Conservation (phyloP, 1,140 invertebrate genomes). For the Orius laevigatus region DNA sequence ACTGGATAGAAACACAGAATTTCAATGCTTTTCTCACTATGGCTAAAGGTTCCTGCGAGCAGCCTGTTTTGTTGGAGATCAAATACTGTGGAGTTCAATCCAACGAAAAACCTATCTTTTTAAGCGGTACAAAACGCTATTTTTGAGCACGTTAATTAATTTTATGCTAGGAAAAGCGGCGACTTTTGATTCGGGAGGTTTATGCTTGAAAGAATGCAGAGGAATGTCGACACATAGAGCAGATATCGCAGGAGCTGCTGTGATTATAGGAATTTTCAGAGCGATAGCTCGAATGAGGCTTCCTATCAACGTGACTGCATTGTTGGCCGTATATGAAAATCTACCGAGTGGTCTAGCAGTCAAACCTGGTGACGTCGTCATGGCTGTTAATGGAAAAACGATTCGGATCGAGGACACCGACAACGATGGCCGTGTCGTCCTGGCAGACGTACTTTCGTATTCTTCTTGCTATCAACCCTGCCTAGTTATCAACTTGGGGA, state of each 20-base stretch:
- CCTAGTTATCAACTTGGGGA: slow-evolving; percentile 57
- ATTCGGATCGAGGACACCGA: slow-evolving; percentile 78
- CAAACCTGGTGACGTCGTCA: slow-evolving; percentile 73
- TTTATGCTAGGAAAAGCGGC: slow-evolving; percentile 49
- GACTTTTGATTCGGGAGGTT: slow-evolving; percentile 77
- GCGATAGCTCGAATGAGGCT: slow-evolving; percentile 50
- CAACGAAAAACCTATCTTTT: slow-evolving; percentile 23
- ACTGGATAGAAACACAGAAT: slow-evolving; percentile 32
- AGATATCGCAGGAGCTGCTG: slow-evolving; percentile 63
- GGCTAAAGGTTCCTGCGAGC: slow-evolving; percentile 32
- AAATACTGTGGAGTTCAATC: slow-evolving; percentile 21
- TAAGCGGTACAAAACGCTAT: slow-evolving; percentile 21
- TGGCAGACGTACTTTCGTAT: slow-evolving; percentile 76
- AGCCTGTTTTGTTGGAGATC: slow-evolving; percentile 35
- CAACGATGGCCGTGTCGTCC: slow-evolving; percentile 69
- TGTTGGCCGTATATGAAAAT: slow-evolving; percentile 79
- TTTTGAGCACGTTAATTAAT: background rate
- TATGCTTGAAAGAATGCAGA: slow-evolving; percentile 55
- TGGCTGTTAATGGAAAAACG: slow-evolving; percentile 65
- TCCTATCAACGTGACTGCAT: slow-evolving; percentile 48
- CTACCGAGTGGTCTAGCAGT: slow-evolving; percentile 64
- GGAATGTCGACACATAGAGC: slow-evolving; percentile 65
- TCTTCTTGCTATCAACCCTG: slow-evolving; percentile 47
- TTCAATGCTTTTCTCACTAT: slow-evolving; percentile 35
- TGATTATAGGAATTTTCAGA: slow-evolving; percentile 48